Percentiles rank a stretch among this genome's conserved stretches.
Evolutionary conservation across 2,888 invertebrate genomes (phyloP).

Genomic region (Rutpela maculata): DNA sequence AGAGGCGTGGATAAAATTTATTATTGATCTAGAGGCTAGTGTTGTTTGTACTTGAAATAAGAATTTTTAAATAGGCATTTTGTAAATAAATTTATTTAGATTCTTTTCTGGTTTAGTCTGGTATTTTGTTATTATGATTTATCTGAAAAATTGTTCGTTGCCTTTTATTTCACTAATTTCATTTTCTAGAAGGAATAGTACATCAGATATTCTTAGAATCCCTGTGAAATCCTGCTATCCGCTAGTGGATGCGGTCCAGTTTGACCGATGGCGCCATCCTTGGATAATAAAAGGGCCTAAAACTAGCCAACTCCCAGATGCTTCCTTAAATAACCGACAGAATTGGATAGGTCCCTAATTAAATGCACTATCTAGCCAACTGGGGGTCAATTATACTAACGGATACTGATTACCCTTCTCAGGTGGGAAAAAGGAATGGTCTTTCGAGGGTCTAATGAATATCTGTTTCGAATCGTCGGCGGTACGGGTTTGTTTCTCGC

Average conservation of each 20-base stretch:
- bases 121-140: too few relatives aligned
- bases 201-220: neutral
- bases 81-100: too few relatives aligned
- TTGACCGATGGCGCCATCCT: neutral
- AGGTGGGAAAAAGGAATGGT: slow-evolving; percentile 19
- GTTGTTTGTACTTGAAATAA: too few relatives aligned
- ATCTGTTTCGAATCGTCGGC: neutral
- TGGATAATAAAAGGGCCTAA: slow-evolving; percentile 8
- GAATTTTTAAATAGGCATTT: too few relatives aligned
- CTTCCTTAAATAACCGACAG: slow-evolving; percentile 14
- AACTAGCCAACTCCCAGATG: slow-evolving; percentile 8
- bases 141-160: too few relatives aligned
- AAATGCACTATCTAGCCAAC: slow-evolving; percentile 29
- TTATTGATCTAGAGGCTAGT: too few relatives aligned
- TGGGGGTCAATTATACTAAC: slow-evolving; percentile 26
- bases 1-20: too few relatives aligned
- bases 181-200: neutral
- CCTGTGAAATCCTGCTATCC: neutral
- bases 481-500: neutral
- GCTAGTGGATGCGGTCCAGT: neutral
- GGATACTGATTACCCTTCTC: slow-evolving; percentile 18
- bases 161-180: neutral
- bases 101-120: too few relatives aligned
- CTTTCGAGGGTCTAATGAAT: neutral
- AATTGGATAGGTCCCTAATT: slow-evolving; percentile 18